A percentile compares a stretch with the other conserved stretches of the same genome.
These are phyloP conservation scores for Vireo griseus DNA, from an alignment of 2,797 vertebrate species.

Conservation along the genomic window DNA sequence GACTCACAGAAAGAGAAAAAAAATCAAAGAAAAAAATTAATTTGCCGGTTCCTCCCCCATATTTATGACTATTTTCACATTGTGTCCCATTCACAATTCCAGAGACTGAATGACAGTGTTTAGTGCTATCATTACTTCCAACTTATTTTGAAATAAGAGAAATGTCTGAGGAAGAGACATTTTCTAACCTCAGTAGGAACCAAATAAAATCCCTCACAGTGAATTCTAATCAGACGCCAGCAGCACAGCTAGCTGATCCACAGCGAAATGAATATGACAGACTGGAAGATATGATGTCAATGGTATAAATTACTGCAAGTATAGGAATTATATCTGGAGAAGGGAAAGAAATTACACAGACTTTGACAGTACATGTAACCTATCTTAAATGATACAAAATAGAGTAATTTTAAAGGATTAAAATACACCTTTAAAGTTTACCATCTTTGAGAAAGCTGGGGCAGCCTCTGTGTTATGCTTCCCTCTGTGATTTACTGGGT, in stretches of 20 bases:
- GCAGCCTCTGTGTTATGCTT: neutral
- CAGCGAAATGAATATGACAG: neutral
- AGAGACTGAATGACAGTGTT: neutral
- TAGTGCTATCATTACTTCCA: neutral
- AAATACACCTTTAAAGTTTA: conserved; percentile 16
- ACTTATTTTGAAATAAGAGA: neutral
- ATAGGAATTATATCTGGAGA: neutral
- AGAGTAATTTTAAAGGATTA: conserved; percentile 7
- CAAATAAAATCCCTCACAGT: conserved; percentile 12
- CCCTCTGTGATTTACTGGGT: conserved; percentile 11
- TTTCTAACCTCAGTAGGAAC: neutral
- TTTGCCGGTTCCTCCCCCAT: accelerated
- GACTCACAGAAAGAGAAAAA: neutral
- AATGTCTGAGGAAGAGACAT: neutral
- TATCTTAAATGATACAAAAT: neutral
- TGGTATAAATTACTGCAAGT: conserved; percentile 13
- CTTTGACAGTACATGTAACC: neutral
- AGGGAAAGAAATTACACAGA: neutral
- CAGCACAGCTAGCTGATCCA: conserved; percentile 29
- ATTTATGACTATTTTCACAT: neutral
- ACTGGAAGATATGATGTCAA: conserved; percentile 9
- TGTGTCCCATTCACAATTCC: neutral
- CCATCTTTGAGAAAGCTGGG: neutral
- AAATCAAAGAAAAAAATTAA: neutral
- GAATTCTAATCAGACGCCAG: conserved; percentile 36